These are phyloP conservation scores for Phragmatobia fuliginosa DNA, from an alignment of 2,888 invertebrate genomes.

Conservation along the genomic window DNA sequence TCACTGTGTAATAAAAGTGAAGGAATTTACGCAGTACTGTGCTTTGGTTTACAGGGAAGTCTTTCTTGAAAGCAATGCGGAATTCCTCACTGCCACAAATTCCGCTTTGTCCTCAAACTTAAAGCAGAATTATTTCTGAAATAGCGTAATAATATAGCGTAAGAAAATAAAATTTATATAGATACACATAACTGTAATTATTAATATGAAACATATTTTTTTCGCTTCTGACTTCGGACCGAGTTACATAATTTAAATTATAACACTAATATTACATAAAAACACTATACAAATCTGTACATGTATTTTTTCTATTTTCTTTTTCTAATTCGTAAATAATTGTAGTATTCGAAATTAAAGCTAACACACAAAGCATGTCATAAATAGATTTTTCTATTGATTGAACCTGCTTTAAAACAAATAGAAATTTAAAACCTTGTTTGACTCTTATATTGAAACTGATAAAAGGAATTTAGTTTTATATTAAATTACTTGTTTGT, in stretches of 20 bases:
- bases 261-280: too few relatives aligned
- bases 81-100: background rate
- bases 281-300: slow-evolving; percentile 9
- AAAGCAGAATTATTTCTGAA: background rate
- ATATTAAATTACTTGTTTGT: too few relatives aligned
- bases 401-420: too few relatives aligned
- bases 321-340: too few relatives aligned
- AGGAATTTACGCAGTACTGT: background rate
- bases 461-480: too few relatives aligned
- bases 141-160: background rate
- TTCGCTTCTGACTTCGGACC: background rate
- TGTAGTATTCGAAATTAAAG: background rate
- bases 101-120: background rate
- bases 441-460: too few relatives aligned
- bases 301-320: background rate
- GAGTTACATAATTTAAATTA: slow-evolving; percentile 14
- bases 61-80: background rate
- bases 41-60: background rate
- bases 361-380: background rate
- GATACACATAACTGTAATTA: slow-evolving; percentile 17
- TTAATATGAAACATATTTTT: slow-evolving; percentile 4
- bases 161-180: slow-evolving; percentile 14
- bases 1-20: background rate
- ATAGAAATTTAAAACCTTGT: background rate
- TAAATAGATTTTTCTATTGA: too few relatives aligned